These are phyloP conservation scores for Tupaia tana DNA, from an alignment of 2,113 vertebrate species.

Conservation along the genomic window DNA sequence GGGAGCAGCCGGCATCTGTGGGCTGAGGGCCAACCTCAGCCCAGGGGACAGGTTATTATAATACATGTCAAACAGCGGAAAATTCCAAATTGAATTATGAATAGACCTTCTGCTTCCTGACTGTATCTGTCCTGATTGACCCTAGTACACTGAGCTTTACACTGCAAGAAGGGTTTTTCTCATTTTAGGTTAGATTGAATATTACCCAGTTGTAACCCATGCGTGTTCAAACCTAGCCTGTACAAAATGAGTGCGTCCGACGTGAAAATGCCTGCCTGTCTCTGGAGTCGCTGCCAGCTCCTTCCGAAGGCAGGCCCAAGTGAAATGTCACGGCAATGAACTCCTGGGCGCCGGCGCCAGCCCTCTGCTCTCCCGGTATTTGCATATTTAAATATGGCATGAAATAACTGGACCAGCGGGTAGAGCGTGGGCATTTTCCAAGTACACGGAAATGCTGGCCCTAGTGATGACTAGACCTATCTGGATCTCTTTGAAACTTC, in stretches of 20 bases:
- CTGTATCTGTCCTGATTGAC: not conserved
- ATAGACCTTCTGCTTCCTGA: not conserved
- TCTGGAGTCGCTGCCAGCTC: not conserved
- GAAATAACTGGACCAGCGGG: not conserved
- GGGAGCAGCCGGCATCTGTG: not conserved
- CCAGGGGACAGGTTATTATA: not conserved
- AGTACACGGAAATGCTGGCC: fast-evolving
- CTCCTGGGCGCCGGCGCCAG: fast-evolving
- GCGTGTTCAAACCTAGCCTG: not conserved
- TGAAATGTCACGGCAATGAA: fast-evolving
- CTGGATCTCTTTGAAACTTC: not conserved
- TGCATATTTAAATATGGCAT: not conserved
- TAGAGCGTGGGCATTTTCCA: not conserved
- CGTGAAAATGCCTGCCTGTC: not conserved
- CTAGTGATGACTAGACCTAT: fast-evolving
- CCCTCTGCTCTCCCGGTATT: fast-evolving
- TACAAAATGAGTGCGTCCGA: not conserved
- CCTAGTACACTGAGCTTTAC: not conserved
- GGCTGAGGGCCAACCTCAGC: not conserved
- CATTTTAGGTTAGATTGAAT: slow-evolving; percentile 28
- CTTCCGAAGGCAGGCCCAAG: not conserved
- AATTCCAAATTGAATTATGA: not conserved
- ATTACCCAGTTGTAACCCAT: not conserved
- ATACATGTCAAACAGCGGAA: slow-evolving; percentile 32
- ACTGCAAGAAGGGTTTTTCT: slow-evolving; percentile 1